phyloP scores from a whole-genome alignment of 2,797 vertebrate genomes.

The Pterois miles region DNA sequence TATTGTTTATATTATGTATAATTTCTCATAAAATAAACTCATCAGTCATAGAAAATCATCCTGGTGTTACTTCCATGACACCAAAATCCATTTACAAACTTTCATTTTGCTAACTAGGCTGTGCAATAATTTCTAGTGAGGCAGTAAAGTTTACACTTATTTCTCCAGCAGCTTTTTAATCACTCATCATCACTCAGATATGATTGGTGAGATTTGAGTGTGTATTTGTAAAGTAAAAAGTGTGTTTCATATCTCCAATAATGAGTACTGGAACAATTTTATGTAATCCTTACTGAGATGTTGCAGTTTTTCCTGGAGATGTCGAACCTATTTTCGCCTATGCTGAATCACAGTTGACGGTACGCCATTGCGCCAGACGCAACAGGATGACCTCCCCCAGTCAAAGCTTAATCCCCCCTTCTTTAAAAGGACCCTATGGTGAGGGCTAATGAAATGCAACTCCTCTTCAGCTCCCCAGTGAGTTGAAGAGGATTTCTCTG shows the following conservation, averaged over 20 bases:
- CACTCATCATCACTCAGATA: background rate
- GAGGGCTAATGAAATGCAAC: constrained; percentile 75
- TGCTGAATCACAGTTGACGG: constrained; percentile 50
- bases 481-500: constrained; percentile 73
- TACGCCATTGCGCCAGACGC: constrained; percentile 31
- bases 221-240: background rate
- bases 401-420: constrained; percentile 42
- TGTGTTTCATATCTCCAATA: background rate
- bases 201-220: background rate
- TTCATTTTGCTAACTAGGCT: background rate
- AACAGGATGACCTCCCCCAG: constrained; percentile 66
- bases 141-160: background rate
- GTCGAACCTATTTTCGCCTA: constrained; percentile 7
- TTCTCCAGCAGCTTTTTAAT: constrained; percentile 2
- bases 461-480: constrained; percentile 70
- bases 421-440: constrained; percentile 63
- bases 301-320: background rate
- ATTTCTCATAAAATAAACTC: background rate
- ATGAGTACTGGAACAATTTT: background rate
- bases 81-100: background rate
- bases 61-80: background rate
- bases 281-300: background rate
- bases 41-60: background rate
- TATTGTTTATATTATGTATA: too few species aligned
- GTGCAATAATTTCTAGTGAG: background rate